A percentile compares a stretch with the other conserved stretches of the same genome.
Conservation (phyloP, 2,113 vertebrate species). For the Platysternon megacephalum region DNA sequence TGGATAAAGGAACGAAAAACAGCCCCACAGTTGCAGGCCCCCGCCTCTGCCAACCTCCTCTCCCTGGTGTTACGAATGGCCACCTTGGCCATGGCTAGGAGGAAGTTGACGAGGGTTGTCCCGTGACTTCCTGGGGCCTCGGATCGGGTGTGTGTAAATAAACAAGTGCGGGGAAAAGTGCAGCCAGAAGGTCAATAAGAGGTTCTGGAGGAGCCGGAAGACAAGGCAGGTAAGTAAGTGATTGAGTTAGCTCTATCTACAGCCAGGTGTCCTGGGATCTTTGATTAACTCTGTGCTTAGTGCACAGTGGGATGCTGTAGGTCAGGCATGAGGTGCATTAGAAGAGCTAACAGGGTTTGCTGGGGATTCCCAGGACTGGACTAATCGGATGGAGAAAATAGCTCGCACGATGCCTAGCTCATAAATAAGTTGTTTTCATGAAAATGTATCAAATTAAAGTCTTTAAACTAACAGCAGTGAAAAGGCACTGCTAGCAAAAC, state of each 20-base stretch:
- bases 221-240: background rate
- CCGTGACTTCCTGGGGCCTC: no score
- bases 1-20: no score
- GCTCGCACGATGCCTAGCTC: background rate
- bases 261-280: background rate
- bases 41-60: no score
- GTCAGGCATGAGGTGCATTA: background rate
- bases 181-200: no score
- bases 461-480: constrained; percentile 34
- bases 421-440: background rate
- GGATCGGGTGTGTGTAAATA: no score
- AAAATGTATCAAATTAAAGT: constrained; percentile 10
- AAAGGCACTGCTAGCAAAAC: background rate
- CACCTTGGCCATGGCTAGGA: no score
- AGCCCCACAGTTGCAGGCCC: no score
- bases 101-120: no score
- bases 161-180: no score
- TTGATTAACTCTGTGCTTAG: fast-evolving
- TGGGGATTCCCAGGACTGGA: constrained; percentile 22
- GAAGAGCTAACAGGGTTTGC: background rate
- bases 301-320: fast-evolving
- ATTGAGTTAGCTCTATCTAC: background rate
- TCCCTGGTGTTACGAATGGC: no score
- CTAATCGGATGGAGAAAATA: background rate
- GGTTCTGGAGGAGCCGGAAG: no score